A percentile compares a stretch with the other conserved stretches of the same genome.
Conservation (phyloP, 2,113 vertebrate species). For the Neofelis nebulosa region DNA sequence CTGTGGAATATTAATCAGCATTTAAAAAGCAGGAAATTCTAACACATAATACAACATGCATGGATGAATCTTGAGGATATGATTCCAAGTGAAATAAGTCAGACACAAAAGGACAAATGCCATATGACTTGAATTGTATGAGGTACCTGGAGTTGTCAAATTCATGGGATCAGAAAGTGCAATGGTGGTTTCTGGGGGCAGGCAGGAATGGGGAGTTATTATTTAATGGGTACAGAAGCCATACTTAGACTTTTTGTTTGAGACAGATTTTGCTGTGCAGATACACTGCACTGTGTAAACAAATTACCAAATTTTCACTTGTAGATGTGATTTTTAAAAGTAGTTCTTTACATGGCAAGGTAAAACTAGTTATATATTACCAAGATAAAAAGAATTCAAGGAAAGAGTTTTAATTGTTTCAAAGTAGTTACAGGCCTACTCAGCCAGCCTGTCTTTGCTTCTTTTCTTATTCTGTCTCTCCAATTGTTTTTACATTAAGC, state of each 20-base stretch:
- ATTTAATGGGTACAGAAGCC: background rate
- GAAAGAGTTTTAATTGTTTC: conserved; percentile 24
- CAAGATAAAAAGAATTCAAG: conserved; percentile 38
- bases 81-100: background rate
- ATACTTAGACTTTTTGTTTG: background rate
- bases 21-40: background rate
- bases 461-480: background rate
- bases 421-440: background rate
- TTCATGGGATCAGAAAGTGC: background rate
- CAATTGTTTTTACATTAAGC: background rate
- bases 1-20: background rate
- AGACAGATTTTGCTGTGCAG: conserved; percentile 51
- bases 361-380: conserved; percentile 8
- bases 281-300: conserved; percentile 61
- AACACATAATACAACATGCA: background rate
- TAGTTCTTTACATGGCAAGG: background rate
- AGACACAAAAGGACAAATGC: conserved; percentile 12
- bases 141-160: background rate
- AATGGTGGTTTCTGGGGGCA: background rate
- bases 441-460: background rate
- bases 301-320: conserved; percentile 44
- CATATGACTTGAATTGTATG: background rate
- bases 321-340: background rate
- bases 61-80: background rate
- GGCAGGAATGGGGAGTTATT: background rate